Conservation (phyloP, 2,888 invertebrate genomes). For the Sinodicranocentrus sp. region DNA sequence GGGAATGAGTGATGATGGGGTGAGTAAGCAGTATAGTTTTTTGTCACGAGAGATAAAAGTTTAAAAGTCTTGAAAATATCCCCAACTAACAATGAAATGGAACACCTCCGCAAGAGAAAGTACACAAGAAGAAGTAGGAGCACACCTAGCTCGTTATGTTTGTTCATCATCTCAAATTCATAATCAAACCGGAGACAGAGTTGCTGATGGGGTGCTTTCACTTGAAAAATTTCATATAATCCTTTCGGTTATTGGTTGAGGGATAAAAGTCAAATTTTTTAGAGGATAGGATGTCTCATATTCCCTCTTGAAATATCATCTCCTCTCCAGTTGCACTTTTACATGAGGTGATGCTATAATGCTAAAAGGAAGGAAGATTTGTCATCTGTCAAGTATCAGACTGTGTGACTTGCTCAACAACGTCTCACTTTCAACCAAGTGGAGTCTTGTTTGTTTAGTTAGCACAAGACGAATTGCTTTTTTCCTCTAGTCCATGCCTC, state of each 20-base stretch:
- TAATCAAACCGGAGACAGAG: conserved; percentile 5
- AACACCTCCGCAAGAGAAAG: not conserved
- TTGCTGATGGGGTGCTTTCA: not conserved
- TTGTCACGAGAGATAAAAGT: no score
- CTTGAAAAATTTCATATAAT: not conserved
- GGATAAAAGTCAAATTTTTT: no score
- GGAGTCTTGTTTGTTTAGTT: conserved; percentile 41
- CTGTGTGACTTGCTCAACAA: not conserved
- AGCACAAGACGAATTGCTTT: conserved; percentile 30
- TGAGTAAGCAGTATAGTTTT: no score
- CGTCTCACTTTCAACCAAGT: conserved; percentile 36
- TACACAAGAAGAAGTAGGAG: conserved; percentile 13
- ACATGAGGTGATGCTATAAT: no score
- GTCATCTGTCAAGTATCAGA: conserved; percentile 49
- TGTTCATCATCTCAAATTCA: conserved; percentile 20
- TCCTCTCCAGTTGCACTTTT: no score
- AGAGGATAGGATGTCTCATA: no score
- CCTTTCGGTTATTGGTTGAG: not conserved
- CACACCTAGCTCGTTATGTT: conserved; percentile 32
- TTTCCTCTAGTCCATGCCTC: conserved; percentile 21
- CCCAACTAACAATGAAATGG: no score
- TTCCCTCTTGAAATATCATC: no score
- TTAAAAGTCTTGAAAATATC: no score
- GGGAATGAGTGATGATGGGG: no score
- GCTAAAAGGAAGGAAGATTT: conserved; percentile 21